phyloP scores from a whole-genome alignment of 2,113 vertebrate species.

The Pterophyllum scalare region DNA sequence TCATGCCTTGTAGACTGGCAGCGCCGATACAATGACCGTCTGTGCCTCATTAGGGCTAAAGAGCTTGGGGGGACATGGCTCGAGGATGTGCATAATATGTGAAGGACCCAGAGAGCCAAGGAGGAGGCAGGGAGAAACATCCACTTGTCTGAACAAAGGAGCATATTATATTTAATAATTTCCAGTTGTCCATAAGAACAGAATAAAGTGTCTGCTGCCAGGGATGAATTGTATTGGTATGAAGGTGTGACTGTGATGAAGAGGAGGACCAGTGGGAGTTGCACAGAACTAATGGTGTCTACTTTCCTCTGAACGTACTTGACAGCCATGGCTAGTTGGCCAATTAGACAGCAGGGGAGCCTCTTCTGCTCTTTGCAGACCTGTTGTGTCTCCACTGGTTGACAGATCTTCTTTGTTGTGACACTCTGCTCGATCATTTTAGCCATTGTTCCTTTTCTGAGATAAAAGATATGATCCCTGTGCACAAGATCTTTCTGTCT shows the following conservation, averaged over 20 bases:
- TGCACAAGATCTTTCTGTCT: not conserved
- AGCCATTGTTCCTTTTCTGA: not conserved
- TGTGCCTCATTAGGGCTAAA: constrained; percentile 72
- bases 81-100: constrained; percentile 24
- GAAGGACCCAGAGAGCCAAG: not conserved
- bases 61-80: constrained; percentile 32
- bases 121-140: not conserved
- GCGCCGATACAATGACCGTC: constrained; percentile 54
- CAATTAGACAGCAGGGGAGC: constrained; percentile 66
- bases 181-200: not conserved
- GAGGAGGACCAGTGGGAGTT: constrained; percentile 27
- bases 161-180: constrained; percentile 40
- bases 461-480: not conserved
- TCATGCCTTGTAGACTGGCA: constrained; percentile 41
- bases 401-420: constrained; percentile 52
- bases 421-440: constrained; percentile 48
- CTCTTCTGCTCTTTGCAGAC: constrained; percentile 41
- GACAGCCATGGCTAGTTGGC: constrained; percentile 66
- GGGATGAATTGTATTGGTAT: constrained; percentile 15
- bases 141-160: constrained; percentile 43
- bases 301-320: constrained; percentile 49
- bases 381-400: constrained; percentile 52
- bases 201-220: constrained; percentile 7
- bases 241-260: constrained; percentile 32
- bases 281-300: constrained; percentile 45